phyloP scores from a whole-genome alignment of 2,888 invertebrate species.

The Heliconius charithonia region DNA sequence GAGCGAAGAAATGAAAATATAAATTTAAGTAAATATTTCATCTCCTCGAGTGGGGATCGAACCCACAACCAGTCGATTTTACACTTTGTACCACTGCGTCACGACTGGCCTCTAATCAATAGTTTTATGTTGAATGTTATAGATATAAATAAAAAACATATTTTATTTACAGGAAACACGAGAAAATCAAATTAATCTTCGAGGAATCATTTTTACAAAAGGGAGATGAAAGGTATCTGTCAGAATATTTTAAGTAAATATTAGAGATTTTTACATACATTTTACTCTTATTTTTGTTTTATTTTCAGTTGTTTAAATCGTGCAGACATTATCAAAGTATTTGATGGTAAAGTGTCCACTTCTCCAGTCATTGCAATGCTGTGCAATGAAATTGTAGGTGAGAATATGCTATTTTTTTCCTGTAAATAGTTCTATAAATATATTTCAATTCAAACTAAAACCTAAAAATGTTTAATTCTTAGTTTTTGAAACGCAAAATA shows the following conservation, averaged over 20 bases:
- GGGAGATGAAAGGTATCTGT: constrained; percentile 88
- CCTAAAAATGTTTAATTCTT: no score
- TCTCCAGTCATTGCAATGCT: constrained; percentile 91
- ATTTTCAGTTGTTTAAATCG: constrained; percentile 90
- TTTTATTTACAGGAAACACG: constrained; percentile 85
- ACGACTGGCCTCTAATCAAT: no score
- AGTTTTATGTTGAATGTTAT: background rate
- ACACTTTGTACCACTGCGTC: no score
- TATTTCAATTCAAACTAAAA: background rate
- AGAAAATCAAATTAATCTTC: constrained; percentile 91
- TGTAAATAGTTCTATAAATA: background rate
- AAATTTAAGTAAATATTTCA: no score
- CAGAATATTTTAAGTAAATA: background rate
- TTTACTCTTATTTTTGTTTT: constrained; percentile 29
- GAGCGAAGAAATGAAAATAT: no score
- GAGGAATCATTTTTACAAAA: constrained; percentile 91
- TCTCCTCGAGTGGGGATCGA: no score
- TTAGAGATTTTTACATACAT: background rate
- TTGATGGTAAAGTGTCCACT: constrained; percentile 89
- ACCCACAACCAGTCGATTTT: no score
- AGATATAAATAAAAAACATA: constrained; percentile 7
- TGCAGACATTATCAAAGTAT: constrained; percentile 92
- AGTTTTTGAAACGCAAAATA: no score
- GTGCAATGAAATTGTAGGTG: constrained; percentile 89
- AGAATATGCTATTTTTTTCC: constrained; percentile 44